Evolutionary conservation across 2,113 vertebrate genomes (phyloP).

Genomic region (Maccullochella peelii): DNA sequence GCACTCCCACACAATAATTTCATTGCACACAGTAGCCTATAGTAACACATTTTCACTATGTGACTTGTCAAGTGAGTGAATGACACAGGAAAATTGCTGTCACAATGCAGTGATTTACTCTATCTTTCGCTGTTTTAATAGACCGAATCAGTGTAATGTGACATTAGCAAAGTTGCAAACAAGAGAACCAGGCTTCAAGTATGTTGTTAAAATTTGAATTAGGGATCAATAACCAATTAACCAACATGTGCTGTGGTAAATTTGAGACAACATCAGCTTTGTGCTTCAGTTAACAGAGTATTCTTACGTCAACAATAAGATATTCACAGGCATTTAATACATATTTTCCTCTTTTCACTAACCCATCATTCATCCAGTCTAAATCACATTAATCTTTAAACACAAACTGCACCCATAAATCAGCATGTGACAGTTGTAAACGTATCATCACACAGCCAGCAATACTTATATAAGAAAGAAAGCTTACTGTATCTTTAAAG

Average conservation of each 20-base stretch:
- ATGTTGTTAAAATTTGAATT: not conserved
- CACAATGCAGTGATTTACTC: not conserved
- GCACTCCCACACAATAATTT: not conserved
- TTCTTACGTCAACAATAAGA: slow-evolving; percentile 7
- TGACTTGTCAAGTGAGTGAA: not conserved
- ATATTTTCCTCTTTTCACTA: not conserved
- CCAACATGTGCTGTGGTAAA: not conserved
- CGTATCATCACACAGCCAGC: not conserved
- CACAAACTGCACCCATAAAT: not conserved
- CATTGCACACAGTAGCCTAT: not conserved
- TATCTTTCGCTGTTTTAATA: not conserved
- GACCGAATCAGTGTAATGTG: not conserved
- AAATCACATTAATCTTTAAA: slow-evolving; percentile 5
- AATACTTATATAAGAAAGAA: not conserved
- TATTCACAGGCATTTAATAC: not conserved
- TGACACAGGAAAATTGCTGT: not conserved
- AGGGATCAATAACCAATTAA: not conserved
- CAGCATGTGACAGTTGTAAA: not conserved
- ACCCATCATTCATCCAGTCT: not conserved
- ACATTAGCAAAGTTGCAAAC: not conserved
- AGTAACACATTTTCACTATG: not conserved
- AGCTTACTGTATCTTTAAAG: slow-evolving; percentile 14
- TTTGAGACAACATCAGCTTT: not conserved
- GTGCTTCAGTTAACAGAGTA: not conserved
- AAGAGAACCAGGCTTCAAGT: not conserved